phyloP scores from a whole-genome alignment of 2,797 vertebrate genomes.

The Falco peregrinus region DNA sequence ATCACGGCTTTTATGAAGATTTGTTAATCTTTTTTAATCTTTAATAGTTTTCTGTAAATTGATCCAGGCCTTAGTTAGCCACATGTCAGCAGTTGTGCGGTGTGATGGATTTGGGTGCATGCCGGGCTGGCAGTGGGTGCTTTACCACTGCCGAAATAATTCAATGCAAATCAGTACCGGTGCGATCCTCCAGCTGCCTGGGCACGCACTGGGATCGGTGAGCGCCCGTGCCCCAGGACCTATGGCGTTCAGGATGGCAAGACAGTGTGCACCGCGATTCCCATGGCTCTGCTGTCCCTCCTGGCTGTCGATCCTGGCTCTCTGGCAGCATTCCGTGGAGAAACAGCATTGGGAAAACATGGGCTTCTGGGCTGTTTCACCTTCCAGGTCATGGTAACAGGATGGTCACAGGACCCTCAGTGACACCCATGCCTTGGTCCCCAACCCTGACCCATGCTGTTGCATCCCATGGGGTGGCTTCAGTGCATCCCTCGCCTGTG shows the following conservation, averaged over 20 bases:
- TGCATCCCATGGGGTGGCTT: not conserved
- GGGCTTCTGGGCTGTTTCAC: not conserved
- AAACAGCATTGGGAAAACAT: accelerated
- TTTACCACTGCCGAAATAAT: not conserved
- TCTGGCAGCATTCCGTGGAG: not conserved
- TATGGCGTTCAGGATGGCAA: not conserved
- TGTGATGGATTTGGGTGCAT: not conserved
- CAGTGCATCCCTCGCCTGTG: accelerated
- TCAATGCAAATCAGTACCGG: not conserved
- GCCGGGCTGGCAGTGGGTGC: not conserved
- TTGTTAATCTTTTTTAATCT: constrained; percentile 22
- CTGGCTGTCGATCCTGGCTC: no score
- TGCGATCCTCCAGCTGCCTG: not conserved
- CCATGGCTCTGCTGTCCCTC: not conserved
- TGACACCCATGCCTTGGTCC: not conserved
- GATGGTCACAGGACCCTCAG: not conserved
- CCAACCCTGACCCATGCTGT: accelerated
- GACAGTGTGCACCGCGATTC: not conserved
- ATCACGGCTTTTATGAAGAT: not conserved
- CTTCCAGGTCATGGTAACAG: not conserved
- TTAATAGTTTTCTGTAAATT: not conserved
- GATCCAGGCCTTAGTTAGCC: not conserved
- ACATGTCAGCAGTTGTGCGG: not conserved
- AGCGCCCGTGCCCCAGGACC: not conserved
- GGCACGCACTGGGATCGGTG: not conserved